Base-by-base conservation (phyloP, 2,888 invertebrate genomes). In the Synergus umbraculus region DNA sequence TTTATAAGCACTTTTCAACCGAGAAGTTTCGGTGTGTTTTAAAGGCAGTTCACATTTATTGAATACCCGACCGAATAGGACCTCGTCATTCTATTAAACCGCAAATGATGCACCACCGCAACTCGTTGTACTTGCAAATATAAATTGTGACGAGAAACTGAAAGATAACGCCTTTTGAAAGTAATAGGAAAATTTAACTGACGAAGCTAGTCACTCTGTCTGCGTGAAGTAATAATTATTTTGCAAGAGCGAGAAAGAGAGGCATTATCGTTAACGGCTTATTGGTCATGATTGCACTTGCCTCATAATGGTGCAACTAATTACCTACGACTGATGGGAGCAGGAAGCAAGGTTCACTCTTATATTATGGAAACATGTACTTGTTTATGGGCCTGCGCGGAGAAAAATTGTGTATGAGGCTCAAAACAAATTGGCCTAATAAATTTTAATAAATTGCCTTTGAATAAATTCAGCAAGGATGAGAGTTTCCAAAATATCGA, bases 291-390 rank as follows among this genome's bases (percentile, higher is more conserved):
- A 60, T 60, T 60, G 60, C 66, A 43, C 66, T 66, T 66, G 43
- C 66, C 66, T 41, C 18, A 66, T 66, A 66, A 66, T 66, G 41
- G 43, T 66, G n/a, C 66, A 66, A 66, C 43, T 66, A 43, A 66
- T 66, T 66, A 66, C 10, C 43, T 9, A 15, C 41, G 43, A 66
- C 66, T 66, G 66, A 43, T 66, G 66, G 66, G 18, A 66, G 66
- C 66, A 66, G 66, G 66, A 66, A 66, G 43, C 18, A 9, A n/a
- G 18, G 3, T 18, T 66, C n/a, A 29, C 43, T 43, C 41, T 66
- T 15, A 15, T 73, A 67, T 67, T 67, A 73, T 73, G 66, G 66
- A 66, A 66, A 66, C 13, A 43, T 4, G n/a, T 66, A 66, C 18
- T 66, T 66, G 66, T 41, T 41, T 66, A 43, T 66, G 18, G 43